Base-by-base conservation (phyloP, 2,113 vertebrate genomes). In the Barbus barbus region DNA sequence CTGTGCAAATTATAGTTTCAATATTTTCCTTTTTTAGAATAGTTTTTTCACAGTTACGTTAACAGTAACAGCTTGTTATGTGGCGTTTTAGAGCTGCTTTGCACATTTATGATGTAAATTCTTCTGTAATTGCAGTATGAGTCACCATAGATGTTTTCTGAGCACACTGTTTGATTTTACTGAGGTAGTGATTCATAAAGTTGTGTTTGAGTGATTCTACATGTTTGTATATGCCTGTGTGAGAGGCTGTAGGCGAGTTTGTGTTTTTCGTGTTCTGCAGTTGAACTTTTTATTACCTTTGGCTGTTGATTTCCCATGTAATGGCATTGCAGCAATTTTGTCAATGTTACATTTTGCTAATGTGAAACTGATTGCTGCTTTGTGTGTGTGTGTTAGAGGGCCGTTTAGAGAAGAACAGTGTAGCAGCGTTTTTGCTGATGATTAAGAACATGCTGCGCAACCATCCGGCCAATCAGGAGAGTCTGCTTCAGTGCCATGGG, bases 351-450 rank as follows among this genome's bases (percentile, higher is more conserved):
- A 44, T 24, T 11, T 60, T 61, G 38, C 36, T 51, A 20, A 67
- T 46, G 5, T 28, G 33, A 36, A 78, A 46, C 67, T 41, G 26
- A 18, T n/a, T 71, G 13, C 53, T 16, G 36, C 12, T 58, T 58
- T 69, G 33, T 79, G 31, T 60, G 31, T 77, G 36, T 81, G 12
- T 38, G 7, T 82, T 90, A 96, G 98, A 99, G 92, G 93, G 94
- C 87, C 92, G 96, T 63, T 93, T 99, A 89, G 97, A 99, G 92
- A 95, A 89, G 89, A 99, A 99, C 85, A 94, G 91, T 0, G 94
- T 98, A 18, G 97, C 98, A 0, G 97, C 97, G 22, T 99, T 98
- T 89, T 94, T 99, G 90, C 95, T 99, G 78, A 95, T 99, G 96
- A 88, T 99, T 88, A 97, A 97, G 91, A 99, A 98, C 91, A 93